phyloP scores from a whole-genome alignment of 1,140 invertebrate species.

The Maconellicoccus hirsutus region DNA sequence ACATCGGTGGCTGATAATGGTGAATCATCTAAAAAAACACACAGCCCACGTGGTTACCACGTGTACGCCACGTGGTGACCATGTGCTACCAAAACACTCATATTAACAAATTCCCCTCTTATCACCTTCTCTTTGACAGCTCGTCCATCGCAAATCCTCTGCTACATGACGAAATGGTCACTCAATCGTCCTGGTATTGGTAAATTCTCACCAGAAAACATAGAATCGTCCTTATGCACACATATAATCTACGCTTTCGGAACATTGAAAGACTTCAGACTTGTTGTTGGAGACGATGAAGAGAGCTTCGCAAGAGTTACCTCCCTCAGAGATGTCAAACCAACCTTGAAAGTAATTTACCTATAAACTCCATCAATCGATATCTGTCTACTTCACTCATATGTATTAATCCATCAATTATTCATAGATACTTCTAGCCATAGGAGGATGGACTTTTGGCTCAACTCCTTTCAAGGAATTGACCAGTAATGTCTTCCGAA shows the following conservation, averaged over 20 bases:
- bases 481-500: constrained; percentile 77
- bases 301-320: constrained; percentile 62
- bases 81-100: too few relatives aligned
- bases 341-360: constrained; percentile 61
- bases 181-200: constrained; percentile 73
- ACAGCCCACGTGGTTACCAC: too few relatives aligned
- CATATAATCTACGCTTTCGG: constrained; percentile 90
- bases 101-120: not conserved
- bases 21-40: not conserved
- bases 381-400: not conserved
- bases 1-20: constrained; percentile 13
- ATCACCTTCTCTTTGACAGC: constrained; percentile 38
- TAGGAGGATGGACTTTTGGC: constrained; percentile 92
- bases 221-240: constrained; percentile 77
- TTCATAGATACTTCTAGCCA: constrained; percentile 66
- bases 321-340: constrained; percentile 74
- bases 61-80: too few relatives aligned
- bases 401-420: too few relatives aligned
- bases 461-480: constrained; percentile 86
- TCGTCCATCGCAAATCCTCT: constrained; percentile 71
- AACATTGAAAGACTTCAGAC: constrained; percentile 67
- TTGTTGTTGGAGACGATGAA: constrained; percentile 62
- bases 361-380: not conserved
- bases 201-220: constrained; percentile 74
- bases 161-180: constrained; percentile 91